Evolutionary conservation across 2,113 vertebrate species (phyloP), one percentile per base, ranked within the genome.

Genomic region (Nibea coibor): DNA sequence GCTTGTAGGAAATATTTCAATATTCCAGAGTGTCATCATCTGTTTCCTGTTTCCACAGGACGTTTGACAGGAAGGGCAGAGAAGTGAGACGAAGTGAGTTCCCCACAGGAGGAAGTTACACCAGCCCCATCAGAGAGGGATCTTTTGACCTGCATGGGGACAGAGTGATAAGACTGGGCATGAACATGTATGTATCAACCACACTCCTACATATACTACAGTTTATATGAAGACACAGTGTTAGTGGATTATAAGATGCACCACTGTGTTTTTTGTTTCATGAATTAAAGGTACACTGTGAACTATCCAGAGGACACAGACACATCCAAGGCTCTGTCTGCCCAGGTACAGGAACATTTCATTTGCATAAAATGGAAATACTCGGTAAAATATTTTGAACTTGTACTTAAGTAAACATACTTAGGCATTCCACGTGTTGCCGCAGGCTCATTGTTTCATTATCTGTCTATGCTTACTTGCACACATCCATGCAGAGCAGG

Each of bases 81-180:
- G 96, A 96, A 88, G 89, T 96, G 66, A 96, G 90, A 90, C 95
- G 89, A 26, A 47, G 61, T 0, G 84, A 96, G 64, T 99, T 99
- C 86, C 94, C 84, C 59, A 89, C 92, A 0, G 95, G 92, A 54
- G 97, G 96, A 24, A 94, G 89, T 89, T 99, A 97, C 12, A 66
- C 94, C 54, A 78, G 88, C 56, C 82, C 96, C 0, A 51, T 93
- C 42, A 94, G 90, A 45, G 95, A 97, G 90, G 97, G 96, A 42
- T 98, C 96, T 20, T 96, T 97, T 61, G 96, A 97, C 3, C 92
- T 98, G 8, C 95, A 94, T 69, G 98, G 98, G 89, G 96, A 97
- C 91, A 91, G 98, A 93, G 96, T 96, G 78, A 94, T 95, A 80
- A 95, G 88, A 66, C 96, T 99, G 59, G 98, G 98, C 80, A 92